Percentiles rank a stretch among this genome's conserved stretches.
Conservation (phyloP, 2,113 vertebrate genomes). For the Puffinus mauretanicus region DNA sequence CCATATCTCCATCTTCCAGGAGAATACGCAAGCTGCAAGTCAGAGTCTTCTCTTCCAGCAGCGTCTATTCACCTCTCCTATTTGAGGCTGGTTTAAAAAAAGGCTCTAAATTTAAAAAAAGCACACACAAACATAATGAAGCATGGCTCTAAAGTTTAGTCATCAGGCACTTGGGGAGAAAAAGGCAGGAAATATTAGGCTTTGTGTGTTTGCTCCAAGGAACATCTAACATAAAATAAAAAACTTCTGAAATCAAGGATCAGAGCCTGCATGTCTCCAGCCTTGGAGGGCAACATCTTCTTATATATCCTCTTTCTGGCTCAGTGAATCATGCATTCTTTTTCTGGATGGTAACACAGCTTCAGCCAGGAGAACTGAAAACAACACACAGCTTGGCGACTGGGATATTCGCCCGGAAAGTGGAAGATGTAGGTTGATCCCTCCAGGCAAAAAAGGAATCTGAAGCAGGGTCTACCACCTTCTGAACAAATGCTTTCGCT, state of each 20-base stretch:
- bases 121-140: not conserved
- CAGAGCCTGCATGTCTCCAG: not conserved
- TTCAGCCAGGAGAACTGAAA: slow-evolving; percentile 26
- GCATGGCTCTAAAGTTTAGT: not conserved
- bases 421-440: slow-evolving; percentile 28
- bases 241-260: not conserved
- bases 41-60: not conserved
- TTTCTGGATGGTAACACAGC: not conserved
- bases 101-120: not conserved
- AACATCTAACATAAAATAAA: not conserved
- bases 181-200: not conserved
- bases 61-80: not conserved
- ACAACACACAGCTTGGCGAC: not conserved
- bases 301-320: not conserved
- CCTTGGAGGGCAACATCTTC: not conserved
- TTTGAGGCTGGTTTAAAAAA: not conserved
- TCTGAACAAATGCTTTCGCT: slow-evolving; percentile 15
- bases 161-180: not conserved
- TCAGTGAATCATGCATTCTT: not conserved
- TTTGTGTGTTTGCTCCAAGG: not conserved
- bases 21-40: not conserved
- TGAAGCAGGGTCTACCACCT: slow-evolving; percentile 36
- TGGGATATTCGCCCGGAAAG: not conserved
- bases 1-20: not conserved
- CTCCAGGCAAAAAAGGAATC: slow-evolving; percentile 17